A percentile compares a stretch with the other conserved stretches of the same genome.
These are phyloP conservation scores for Lasiommata megera DNA, from an alignment of 2,888 invertebrate genomes.

Conservation along the genomic window DNA sequence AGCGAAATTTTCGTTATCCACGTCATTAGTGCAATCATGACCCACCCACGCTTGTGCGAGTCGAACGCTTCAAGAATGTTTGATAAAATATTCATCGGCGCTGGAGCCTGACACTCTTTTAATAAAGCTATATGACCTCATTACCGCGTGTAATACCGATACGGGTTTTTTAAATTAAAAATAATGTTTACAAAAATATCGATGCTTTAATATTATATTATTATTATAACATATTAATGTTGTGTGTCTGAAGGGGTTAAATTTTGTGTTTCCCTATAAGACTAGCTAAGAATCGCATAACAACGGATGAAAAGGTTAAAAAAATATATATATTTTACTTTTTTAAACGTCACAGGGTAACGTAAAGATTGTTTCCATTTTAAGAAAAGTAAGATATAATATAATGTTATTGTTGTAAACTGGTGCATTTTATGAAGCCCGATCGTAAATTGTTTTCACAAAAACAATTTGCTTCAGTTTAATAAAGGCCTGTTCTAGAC, in stretches of 20 bases:
- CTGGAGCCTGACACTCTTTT: not conserved
- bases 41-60: not conserved
- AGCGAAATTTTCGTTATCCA: not conserved
- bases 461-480: slow-evolving; percentile 7
- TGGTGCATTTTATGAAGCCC: not conserved
- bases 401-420: no score
- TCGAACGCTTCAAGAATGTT: slow-evolving; percentile 9
- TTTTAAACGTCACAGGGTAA: no score
- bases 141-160: not conserved
- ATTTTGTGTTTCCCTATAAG: no score
- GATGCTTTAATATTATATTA: not conserved
- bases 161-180: not conserved
- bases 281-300: no score
- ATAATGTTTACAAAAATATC: not conserved
- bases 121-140: slow-evolving; percentile 6
- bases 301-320: no score
- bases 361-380: no score
- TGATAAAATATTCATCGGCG: slow-evolving; percentile 4
- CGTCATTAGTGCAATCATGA: slow-evolving; percentile 1
- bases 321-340: no score
- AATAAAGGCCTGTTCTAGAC: not conserved
- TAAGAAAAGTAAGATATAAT: not conserved
- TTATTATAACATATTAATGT: no score
- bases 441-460: not conserved
- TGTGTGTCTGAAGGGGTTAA: no score